Conservation (phyloP, 1,140 invertebrate species). For the Pectinophora gossypiella region DNA sequence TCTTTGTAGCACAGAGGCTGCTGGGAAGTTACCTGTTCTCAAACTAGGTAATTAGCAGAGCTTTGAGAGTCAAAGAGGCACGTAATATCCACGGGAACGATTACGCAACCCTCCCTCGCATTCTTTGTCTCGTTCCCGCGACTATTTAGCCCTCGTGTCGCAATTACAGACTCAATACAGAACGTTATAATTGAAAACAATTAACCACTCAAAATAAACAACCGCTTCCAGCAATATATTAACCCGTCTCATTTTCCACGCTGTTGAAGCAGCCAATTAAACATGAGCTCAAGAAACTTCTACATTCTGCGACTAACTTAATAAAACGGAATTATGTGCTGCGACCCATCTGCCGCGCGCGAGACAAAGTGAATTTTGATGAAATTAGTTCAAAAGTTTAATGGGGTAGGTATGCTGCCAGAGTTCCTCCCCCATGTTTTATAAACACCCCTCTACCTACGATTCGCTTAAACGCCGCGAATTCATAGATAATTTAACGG, state of each 20-base stretch:
- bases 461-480: too few species aligned
- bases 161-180: background rate
- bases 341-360: conserved; percentile 55
- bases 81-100: background rate
- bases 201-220: background rate
- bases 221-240: background rate
- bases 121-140: background rate
- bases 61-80: background rate
- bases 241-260: conserved; percentile 20
- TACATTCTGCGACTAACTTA: conserved; percentile 56
- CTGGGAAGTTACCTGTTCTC: too few species aligned
- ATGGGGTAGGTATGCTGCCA: conserved; percentile 41
- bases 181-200: background rate
- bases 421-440: background rate
- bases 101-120: background rate
- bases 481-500: too few species aligned
- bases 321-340: conserved; percentile 65
- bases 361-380: conserved; percentile 68
- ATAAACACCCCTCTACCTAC: background rate
- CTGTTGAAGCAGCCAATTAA: conserved; percentile 46
- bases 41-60: background rate
- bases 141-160: background rate
- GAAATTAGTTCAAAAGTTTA: conserved; percentile 64
- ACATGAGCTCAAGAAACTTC: conserved; percentile 53
- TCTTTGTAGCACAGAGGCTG: too few species aligned